Evolutionary conservation across 2,113 vertebrate species (phyloP), one percentile per base, ranked within the genome.

Genomic region (Cryptotis parvus): DNA sequence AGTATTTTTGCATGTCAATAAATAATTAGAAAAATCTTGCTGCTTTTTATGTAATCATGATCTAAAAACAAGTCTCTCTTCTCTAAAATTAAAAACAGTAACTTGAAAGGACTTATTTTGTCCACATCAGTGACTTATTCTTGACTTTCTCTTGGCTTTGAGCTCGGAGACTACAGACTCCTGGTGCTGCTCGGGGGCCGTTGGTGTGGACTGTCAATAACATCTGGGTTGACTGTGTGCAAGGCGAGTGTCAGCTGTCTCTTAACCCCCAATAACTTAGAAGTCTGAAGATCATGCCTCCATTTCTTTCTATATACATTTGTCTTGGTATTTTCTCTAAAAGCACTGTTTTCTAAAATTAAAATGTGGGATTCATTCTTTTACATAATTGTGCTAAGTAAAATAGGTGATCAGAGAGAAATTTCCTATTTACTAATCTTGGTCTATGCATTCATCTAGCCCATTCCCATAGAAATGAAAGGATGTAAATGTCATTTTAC

Each of bases 331-430:
- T 55, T 91, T 68, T 77, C 87, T 9, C 31, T 87, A 31, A 78
- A 68, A 78, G 69, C 22, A 65, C 49, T 4, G 11, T 66, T 33
- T 66, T 58, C 43, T 84, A 84, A 88, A 79, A 65, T 15, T 12
- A 45, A 22, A 45, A 33, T 33, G 22, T 70, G 7, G 9, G 8
- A 3, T 88, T 83, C 41, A 77, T 84, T 35, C 1, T 58, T 78
- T 73, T 37, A 84, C 3, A n/a, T 68, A 33, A 66, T 29, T 45
- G 41, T 66, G 20, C 14, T 73, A 39, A 31, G 26, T 75, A 72
- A 83, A 72, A 43, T 73, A 69, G 75, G 75, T 22, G 39, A 33
- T 89, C 74, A 94, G 24, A 70, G n/a, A 69, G 68, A n/a, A n/a
- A 61, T 92, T 92, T 79, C 2, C 39, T 89, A 27, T 26, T 49